phyloP scores from a whole-genome alignment of 1,140 invertebrate genomes.

The Drosophila willistoni region DNA sequence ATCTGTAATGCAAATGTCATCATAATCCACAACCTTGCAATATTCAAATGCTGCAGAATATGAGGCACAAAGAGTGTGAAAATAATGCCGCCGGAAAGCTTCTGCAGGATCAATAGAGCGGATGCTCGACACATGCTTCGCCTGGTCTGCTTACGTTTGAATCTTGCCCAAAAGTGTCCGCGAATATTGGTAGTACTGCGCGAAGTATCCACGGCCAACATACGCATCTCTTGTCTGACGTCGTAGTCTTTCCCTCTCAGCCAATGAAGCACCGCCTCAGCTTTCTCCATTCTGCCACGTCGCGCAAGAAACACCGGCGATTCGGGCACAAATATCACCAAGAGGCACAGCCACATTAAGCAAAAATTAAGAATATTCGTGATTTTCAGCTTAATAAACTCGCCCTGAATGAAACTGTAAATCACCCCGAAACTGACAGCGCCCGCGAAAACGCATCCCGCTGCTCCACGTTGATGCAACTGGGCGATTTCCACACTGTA shows the following conservation, averaged over 20 bases:
- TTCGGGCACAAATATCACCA: slow-evolving; percentile 88
- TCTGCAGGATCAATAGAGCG: slow-evolving; percentile 20
- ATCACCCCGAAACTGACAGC: slow-evolving; percentile 87
- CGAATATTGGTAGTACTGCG: background rate
- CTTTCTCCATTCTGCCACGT: slow-evolving; percentile 85
- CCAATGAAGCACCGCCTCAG: slow-evolving; percentile 86
- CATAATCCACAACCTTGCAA: fast-evolving
- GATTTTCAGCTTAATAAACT: slow-evolving; percentile 78
- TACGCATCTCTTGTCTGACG: slow-evolving; percentile 23
- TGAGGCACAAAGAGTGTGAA: slow-evolving; percentile 1
- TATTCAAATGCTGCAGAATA: background rate
- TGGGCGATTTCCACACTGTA: slow-evolving; percentile 90
- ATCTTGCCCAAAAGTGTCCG: background rate
- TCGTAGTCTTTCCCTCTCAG: slow-evolving; percentile 88
- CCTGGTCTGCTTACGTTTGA: slow-evolving; percentile 6
- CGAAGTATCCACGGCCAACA: slow-evolving; percentile 5
- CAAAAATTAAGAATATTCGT: slow-evolving; percentile 85
- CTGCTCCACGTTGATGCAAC: slow-evolving; percentile 86
- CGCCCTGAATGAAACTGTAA: slow-evolving; percentile 84
- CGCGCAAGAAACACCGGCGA: slow-evolving; percentile 84
- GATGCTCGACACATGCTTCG: slow-evolving; percentile 12
- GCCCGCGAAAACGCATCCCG: slow-evolving; percentile 88
- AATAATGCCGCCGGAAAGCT: slow-evolving; percentile 14
- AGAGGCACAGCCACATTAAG: slow-evolving; percentile 84
- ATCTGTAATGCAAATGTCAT: background rate